These are phyloP conservation scores for Rhagonycha fulva DNA, from an alignment of 2,888 invertebrate species.

Conservation along the genomic window DNA sequence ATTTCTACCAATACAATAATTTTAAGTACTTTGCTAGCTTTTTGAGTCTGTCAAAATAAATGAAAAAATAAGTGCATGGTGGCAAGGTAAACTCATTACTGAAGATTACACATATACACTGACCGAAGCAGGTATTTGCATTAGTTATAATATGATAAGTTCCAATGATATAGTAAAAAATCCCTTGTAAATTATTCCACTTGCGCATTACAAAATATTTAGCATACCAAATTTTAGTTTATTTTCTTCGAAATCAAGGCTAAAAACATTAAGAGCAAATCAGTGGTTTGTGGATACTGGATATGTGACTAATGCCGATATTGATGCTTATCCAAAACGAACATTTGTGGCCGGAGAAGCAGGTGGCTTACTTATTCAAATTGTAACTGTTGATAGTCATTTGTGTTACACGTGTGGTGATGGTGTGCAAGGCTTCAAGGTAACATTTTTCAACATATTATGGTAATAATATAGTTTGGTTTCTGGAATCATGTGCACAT, in stretches of 20 bases:
- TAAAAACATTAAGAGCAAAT: not conserved
- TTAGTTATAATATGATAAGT: not conserved
- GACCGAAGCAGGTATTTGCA: not conserved
- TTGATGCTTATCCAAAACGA: constrained; percentile 68
- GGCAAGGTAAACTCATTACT: not conserved
- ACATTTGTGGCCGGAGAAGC: constrained; percentile 52
- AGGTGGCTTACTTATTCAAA: constrained; percentile 49
- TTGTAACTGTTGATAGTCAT: not conserved
- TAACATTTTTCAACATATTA: not conserved
- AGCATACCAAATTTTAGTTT: not conserved
- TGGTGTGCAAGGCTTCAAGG: constrained; percentile 6
- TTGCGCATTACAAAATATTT: not conserved
- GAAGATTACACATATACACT: not conserved
- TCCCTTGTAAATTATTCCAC: too few relatives aligned
- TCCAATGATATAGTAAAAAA: not conserved
- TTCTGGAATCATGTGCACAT: too few relatives aligned
- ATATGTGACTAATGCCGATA: constrained; percentile 56
- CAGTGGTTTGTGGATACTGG: constrained; percentile 67
- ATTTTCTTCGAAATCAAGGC: not conserved
- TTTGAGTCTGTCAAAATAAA: too few relatives aligned
- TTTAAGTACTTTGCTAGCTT: too few relatives aligned
- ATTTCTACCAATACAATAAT: too few relatives aligned
- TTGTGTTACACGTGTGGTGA: constrained; percentile 7
- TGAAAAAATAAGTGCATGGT: not conserved
- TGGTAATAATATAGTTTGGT: not conserved